Conservation (phyloP, 1,140 invertebrate species). For the Leptopilina boulardi region DNA sequence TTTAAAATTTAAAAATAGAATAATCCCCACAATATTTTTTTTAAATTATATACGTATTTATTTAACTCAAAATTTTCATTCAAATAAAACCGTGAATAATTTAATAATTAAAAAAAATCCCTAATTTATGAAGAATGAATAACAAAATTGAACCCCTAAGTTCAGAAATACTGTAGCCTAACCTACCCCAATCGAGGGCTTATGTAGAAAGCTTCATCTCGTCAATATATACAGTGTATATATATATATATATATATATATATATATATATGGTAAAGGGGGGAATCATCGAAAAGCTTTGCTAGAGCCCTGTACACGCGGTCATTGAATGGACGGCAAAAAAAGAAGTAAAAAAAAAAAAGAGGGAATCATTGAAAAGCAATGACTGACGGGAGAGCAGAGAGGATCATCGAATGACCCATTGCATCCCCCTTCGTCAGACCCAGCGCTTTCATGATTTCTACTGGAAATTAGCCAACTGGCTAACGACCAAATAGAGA, state of each 20-base stretch:
- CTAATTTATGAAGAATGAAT: no score
- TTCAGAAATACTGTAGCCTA: constrained; percentile 59
- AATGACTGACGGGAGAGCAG: constrained; percentile 65
- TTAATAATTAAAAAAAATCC: no score
- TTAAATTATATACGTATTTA: no score
- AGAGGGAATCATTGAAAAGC: constrained; percentile 72
- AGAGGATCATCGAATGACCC: constrained; percentile 75
- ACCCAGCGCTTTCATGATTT: constrained; percentile 71
- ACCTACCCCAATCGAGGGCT: constrained; percentile 69
- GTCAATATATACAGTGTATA: constrained; percentile 44
- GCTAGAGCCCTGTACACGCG: constrained; percentile 63
- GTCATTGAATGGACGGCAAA: constrained; percentile 73
- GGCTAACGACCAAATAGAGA: constrained; percentile 74
- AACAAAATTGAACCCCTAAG: no score
- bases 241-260: no score
- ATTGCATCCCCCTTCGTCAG: constrained; percentile 47
- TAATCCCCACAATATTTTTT: no score
- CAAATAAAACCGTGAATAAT: no score
- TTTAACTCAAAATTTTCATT: no score
- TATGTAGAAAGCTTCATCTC: constrained; percentile 53
- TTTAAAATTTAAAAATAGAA: no score
- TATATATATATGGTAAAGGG: constrained; percentile 48
- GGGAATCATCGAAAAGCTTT: constrained; percentile 73
- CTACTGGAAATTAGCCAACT: constrained; percentile 77
- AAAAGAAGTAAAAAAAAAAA: constrained; percentile 65